These are phyloP conservation scores for Platysteira castanea DNA, from an alignment of 2,113 vertebrate species.

Conservation along the genomic window DNA sequence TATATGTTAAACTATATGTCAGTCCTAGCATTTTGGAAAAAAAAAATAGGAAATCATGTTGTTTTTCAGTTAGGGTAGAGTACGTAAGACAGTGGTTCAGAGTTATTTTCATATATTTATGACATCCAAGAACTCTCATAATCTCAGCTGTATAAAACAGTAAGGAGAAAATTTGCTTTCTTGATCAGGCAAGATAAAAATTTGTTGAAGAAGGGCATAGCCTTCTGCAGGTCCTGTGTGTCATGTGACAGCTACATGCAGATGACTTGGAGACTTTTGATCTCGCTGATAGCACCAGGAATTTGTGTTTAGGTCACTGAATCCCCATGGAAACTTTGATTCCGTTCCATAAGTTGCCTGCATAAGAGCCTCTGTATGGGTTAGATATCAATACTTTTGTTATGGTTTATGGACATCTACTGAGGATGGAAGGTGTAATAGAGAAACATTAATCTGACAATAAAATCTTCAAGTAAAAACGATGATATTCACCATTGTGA, in stretches of 20 bases:
- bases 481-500: background rate
- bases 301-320: background rate
- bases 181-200: background rate
- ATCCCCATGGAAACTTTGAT: background rate
- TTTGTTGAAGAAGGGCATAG: background rate
- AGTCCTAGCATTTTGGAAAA: background rate
- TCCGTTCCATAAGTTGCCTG: background rate
- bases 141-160: background rate
- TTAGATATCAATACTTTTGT: background rate
- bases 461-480: background rate
- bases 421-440: background rate
- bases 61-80: background rate
- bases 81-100: background rate
- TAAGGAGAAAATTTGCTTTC: background rate
- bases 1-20: background rate
- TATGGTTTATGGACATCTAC: background rate
- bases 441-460: background rate
- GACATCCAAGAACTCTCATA: background rate
- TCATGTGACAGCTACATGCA: background rate
- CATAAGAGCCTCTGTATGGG: background rate
- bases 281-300: background rate
- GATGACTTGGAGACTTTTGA: background rate
- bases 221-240: background rate
- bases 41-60: background rate
- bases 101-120: background rate